Percentiles rank a stretch among this genome's conserved stretches.
Conservation (phyloP, 1,140 invertebrate genomes). For the Bombus cullumanus region DNA sequence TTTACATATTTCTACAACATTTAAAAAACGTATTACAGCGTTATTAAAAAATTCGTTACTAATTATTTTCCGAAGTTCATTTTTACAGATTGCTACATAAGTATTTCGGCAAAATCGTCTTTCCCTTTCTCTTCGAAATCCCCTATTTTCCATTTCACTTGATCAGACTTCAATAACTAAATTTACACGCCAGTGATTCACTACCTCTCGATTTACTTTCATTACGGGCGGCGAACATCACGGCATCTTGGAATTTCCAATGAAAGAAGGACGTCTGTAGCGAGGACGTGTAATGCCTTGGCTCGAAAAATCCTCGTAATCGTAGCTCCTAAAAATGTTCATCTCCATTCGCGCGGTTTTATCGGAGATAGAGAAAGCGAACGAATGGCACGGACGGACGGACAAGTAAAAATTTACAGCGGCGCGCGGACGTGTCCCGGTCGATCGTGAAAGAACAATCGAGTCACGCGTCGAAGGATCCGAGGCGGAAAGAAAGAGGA, state of each 20-base stretch:
- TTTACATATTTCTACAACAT: too few relatives aligned
- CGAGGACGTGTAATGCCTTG: background rate
- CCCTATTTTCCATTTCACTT: too few relatives aligned
- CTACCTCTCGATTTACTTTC: too few relatives aligned
- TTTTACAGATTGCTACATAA: too few relatives aligned
- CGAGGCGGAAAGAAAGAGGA: slow-evolving; percentile 30
- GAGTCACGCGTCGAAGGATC: slow-evolving; percentile 55
- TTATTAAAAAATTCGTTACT: too few relatives aligned
- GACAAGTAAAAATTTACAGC: slow-evolving; percentile 50
- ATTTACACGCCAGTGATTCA: too few relatives aligned
- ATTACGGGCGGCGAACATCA: background rate
- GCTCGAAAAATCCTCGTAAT: background rate
- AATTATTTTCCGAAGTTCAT: too few relatives aligned
- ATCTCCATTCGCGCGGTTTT: background rate
- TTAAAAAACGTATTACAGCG: too few relatives aligned
- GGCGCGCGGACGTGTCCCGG: slow-evolving; percentile 23
- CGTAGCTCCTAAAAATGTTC: background rate
- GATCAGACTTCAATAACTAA: too few relatives aligned
- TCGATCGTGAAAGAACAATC: slow-evolving; percentile 56
- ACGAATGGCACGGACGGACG: background rate
- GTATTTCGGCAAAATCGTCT: too few relatives aligned
- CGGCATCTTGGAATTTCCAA: background rate
- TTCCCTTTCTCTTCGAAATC: too few relatives aligned
- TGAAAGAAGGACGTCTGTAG: background rate
- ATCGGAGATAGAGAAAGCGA: too few relatives aligned